Percentiles rank a stretch among this genome's conserved stretches.
These are phyloP conservation scores for Yponomeuta sedellus DNA, from an alignment of 2,888 invertebrate species.

Conservation along the genomic window DNA sequence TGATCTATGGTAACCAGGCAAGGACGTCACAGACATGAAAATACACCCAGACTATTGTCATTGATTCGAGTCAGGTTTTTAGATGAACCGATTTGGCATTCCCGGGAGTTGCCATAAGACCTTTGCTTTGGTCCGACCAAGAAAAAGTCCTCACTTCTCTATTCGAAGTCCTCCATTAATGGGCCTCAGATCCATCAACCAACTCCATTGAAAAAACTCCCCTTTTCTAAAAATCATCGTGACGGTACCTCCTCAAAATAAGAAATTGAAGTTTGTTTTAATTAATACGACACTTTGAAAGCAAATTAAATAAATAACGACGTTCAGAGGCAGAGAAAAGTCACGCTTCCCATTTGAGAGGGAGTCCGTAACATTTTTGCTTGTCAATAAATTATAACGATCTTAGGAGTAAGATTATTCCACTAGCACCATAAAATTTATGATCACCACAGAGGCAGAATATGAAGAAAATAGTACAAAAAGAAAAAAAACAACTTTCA, in stretches of 20 bases:
- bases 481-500: not conserved
- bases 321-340: slow-evolving; percentile 20
- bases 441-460: not conserved
- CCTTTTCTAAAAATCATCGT: too few species aligned
- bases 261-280: not conserved
- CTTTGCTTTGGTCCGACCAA: not conserved
- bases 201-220: too few species aligned
- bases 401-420: not conserved
- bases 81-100: too few species aligned
- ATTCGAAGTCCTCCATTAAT: not conserved
- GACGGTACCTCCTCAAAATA: not conserved
- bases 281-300: not conserved
- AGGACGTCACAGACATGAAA: too few species aligned
- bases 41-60: too few species aligned
- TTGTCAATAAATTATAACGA: not conserved
- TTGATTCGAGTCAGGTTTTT: too few species aligned
- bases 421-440: not conserved
- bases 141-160: not conserved
- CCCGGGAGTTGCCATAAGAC: not conserved
- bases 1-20: too few species aligned
- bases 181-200: not conserved
- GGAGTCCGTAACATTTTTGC: slow-evolving; percentile 19
- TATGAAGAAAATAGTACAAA: not conserved
- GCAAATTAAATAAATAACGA: not conserved
- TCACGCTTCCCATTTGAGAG: slow-evolving; percentile 27